Evolutionary conservation across 1,140 invertebrate species (phyloP), one percentile per base, ranked within the genome.

Genomic region (Scaptodrosophila lebanonensis): DNA sequence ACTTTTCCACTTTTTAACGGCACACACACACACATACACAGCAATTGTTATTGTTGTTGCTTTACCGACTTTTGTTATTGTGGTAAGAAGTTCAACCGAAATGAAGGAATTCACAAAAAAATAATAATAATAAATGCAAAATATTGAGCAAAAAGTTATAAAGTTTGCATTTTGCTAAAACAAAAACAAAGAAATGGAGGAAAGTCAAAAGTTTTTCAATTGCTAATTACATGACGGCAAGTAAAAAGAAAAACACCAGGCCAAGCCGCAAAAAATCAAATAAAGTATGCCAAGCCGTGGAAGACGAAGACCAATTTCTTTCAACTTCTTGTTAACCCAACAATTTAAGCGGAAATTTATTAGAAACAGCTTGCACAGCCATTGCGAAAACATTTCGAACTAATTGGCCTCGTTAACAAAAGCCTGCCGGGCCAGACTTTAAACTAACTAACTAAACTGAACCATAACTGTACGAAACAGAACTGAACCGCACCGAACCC

Each of bases 341-440:
- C 75, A 79, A 82, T 79, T 79, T 75, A 82, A 69, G 65, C 66
- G 75, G 65, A 79, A 82, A 75, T 82, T 79, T 82, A 79, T 82
- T 77, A 61, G 72, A 60, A 77, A 77, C 72, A 77, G 72, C 66
- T 67, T 50, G 66, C 39, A 48, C 15, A 38, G 13, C 35, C 9
- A 9, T 38, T 38, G 35, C 35, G 50, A 49, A 72, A 65, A 77
- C 47, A 51, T 56, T 63, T 38, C 51, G 53, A 53, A 66, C 53
- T 82, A 82, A 82, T 82, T 82, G 75, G 75, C 75, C 69, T 69
- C 51, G 73, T 82, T 79, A 82, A 79, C 75, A 79, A 56, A 56
- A 47, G 44, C 50, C 53, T 52, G 43, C 3, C 39, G 32, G 38
- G 8, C 40, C 16, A 63, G 69, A 70, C 47, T 82, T 77, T 79